These are phyloP conservation scores for Picathartes gymnocephalus DNA, from an alignment of 2,113 vertebrate species.

Conservation along the genomic window DNA sequence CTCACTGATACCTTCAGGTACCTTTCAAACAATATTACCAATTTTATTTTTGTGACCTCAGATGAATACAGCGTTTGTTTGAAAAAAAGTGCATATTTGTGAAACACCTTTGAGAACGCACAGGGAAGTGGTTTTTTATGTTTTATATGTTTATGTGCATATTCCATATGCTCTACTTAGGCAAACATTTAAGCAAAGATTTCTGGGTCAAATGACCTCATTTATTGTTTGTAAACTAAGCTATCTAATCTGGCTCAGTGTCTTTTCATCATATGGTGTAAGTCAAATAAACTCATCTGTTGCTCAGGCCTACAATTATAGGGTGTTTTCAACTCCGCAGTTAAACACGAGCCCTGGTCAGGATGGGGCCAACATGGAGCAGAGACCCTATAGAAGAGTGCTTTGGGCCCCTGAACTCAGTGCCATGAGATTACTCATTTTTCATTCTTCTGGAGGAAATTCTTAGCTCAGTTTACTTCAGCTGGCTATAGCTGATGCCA, in stretches of 20 bases:
- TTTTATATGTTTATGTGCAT: background rate
- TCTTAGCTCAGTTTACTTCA: background rate
- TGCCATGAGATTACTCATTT: background rate
- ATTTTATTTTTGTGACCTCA: background rate
- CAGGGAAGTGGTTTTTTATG: rapidly evolving
- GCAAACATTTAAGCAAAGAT: background rate
- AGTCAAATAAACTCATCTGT: constrained; percentile 9
- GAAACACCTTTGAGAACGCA: background rate
- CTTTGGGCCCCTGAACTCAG: background rate
- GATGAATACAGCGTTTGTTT: background rate
- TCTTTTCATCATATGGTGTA: background rate
- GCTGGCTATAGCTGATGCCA: background rate
- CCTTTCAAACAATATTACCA: background rate
- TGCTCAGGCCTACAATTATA: background rate
- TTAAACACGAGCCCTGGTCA: background rate
- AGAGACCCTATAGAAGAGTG: background rate
- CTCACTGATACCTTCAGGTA: background rate
- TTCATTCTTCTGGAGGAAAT: background rate
- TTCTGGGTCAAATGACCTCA: constrained; percentile 2
- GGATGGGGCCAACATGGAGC: background rate
- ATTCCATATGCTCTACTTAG: background rate
- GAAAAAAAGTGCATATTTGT: background rate
- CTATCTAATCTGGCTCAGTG: background rate
- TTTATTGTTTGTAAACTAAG: constrained; percentile 23
- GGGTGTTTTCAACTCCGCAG: background rate